phyloP scores from a whole-genome alignment of 2,888 invertebrate genomes.

The Leptopterna dolabrata region DNA sequence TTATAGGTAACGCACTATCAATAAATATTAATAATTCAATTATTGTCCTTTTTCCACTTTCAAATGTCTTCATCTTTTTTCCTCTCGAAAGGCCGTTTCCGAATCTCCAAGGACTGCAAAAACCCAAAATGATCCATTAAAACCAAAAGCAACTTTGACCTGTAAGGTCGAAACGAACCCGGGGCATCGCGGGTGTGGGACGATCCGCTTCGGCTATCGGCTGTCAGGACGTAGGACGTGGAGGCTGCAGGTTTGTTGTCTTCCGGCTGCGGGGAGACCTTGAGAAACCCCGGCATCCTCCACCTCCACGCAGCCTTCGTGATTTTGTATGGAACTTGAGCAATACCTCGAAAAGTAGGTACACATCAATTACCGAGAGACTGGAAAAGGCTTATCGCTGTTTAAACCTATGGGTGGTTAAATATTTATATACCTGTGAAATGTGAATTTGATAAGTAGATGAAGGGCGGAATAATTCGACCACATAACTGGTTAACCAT shows the following conservation, averaged over 20 bases:
- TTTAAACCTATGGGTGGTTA: too few relatives aligned
- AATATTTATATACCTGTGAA: too few relatives aligned
- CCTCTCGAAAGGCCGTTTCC: too few relatives aligned
- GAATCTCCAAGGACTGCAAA: background rate
- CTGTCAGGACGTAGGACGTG: background rate
- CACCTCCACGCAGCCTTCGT: slow-evolving; percentile 5
- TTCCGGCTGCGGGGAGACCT: slow-evolving; percentile 10
- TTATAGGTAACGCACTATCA: too few relatives aligned
- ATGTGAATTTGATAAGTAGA: too few relatives aligned
- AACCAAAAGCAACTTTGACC: background rate
- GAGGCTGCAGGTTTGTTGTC: slow-evolving; percentile 23
- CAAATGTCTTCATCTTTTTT: too few relatives aligned
- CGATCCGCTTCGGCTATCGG: background rate
- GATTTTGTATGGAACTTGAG: background rate
- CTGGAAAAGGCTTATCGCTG: background rate
- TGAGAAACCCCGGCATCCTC: background rate
- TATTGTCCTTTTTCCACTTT: too few relatives aligned
- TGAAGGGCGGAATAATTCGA: too few relatives aligned
- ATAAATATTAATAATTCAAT: too few relatives aligned
- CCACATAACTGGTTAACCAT: too few relatives aligned
- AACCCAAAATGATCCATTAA: background rate
- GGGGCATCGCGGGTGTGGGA: background rate
- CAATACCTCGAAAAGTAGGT: background rate
- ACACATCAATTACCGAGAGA: background rate
- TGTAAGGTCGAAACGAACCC: background rate